phyloP scores from a whole-genome alignment of 2,797 vertebrate genomes.

The Brachymystax lenok region DNA sequence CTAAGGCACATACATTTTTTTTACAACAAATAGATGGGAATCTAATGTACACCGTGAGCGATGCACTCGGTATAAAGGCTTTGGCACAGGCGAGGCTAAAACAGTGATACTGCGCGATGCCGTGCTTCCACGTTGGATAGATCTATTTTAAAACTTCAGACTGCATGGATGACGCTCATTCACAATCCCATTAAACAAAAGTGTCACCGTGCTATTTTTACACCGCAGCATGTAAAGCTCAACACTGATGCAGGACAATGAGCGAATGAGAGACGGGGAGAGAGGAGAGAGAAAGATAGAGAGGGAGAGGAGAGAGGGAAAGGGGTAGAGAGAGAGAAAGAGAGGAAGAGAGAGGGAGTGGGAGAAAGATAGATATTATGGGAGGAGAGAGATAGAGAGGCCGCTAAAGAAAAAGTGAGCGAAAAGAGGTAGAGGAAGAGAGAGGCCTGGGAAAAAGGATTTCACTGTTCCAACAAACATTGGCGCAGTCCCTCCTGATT shows the following conservation, averaged over 20 bases:
- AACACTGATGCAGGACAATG: conserved; percentile 26
- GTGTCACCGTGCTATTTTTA: conserved; percentile 54
- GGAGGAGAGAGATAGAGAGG: no score
- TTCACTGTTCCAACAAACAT: no score
- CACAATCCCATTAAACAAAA: conserved; percentile 31
- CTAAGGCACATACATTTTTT: not conserved
- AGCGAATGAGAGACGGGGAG: conserved; percentile 30
- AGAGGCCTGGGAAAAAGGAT: no score
- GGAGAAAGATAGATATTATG: no score
- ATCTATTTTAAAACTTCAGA: not conserved
- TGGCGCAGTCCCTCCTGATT: no score
- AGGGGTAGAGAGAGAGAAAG: not conserved
- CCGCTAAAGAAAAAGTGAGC: no score
- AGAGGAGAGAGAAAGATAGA: conserved; percentile 35
- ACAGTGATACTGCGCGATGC: not conserved
- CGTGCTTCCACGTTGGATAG: not conserved
- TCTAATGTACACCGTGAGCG: no score
- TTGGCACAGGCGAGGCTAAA: not conserved
- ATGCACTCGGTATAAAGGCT: not conserved
- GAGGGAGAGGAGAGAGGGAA: not conserved
- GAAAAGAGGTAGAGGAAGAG: not conserved
- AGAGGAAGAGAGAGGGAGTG: no score
- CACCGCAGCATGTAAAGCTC: conserved; percentile 24
- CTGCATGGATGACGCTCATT: conserved; percentile 10
- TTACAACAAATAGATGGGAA: not conserved